Base-by-base conservation (phyloP, 1,140 invertebrate genomes). In the Conopomorpha cramerella region DNA sequence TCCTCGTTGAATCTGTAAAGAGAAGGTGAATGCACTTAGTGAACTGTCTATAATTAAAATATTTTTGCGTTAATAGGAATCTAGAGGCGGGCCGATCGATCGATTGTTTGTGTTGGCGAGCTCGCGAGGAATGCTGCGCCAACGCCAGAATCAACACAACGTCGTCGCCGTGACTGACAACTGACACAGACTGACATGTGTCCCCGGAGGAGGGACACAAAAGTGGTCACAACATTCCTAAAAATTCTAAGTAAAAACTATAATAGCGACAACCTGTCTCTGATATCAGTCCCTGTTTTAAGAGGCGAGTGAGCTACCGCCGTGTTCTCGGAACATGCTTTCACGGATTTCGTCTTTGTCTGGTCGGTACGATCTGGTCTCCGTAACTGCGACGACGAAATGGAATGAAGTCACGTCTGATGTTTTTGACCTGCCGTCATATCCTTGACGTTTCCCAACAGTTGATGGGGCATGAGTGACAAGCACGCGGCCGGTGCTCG, bases 391-490 rank as follows among this genome's bases (percentile, higher is more conserved):
- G 56, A 70, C 53, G 44, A 51, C 43, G 38, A 67, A 42, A 71
- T 64, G 55, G 57, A 60, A 64, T 72, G 65, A 33, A 57, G 51
- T 61, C 57, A 65, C 56, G 62, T 71, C 55, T 45, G 50, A 35
- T 36, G 53, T 56, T 78, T 72, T 54, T 73, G 71, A 76, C 66
- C 67, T 55, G 54, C 37, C 54, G 60, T 76, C 64, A 76, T 64
- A 77, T 59, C 62, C 55, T 54, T 50, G 55, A 62, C 55, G 52
- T 64, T 62, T 65, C 62, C 57, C 56, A 70, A 53, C 66, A 68
- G 59, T 77, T 77, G 70, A 78, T 77, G 71, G 54, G 63, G 71
- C 70, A 76, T 78, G 74, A 77, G 67, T 71, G 71, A 74, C 72
- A 74, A 54, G n/a, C n/a, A n/a, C n/a, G 47, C 54, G 44, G 41